Base-by-base conservation (phyloP, 2,888 invertebrate genomes). In the Anoplius nigerrimus region DNA sequence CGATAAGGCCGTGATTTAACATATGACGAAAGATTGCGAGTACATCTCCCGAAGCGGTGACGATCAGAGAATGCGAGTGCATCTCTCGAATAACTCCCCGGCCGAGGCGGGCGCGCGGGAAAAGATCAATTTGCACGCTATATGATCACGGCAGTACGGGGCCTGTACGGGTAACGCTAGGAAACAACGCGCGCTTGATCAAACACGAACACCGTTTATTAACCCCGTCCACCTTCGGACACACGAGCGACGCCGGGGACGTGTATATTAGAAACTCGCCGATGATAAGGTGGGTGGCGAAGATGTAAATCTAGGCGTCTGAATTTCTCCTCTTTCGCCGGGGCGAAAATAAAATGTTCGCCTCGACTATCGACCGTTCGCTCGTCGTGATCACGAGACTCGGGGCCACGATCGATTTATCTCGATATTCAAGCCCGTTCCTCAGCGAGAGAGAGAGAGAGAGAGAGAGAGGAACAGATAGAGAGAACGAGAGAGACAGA, bases 341-440 rank as follows among this genome's bases (percentile, higher is more conserved):
- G 18, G 61, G 42, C 18, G 20, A 54, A 34, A 69, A 69, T 68
- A 69, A 63, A 71, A 73, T 73, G 66, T 58, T 43, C 55, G 48
- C n/a, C 16, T 18, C 16, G 18, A 18, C 48, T 16, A 48, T 42
- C 27, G 45, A 51, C 53, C 69, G 71, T 78, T 76, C 74, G 75
- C 62, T 69, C 71, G 66, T 72, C 76, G 76, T 69, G 75, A 81
- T 80, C 79, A 72, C 68, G 69, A 75, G 69, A 70, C 74, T 71
- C 67, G 64, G 66, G 71, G 74, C 74, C 79, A 70, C 73, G 76
- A 82, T 84, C 82, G 81, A 83, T 82, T 81, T 75, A 80, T 82
- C 84, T 79, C 80, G 82, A 83, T 80, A 83, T 82, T 76, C 34
- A 34, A 34, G 34, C 73, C 67, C 71, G 56, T 66, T 43, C n/a